Conservation (phyloP, 2,797 vertebrate species). For the Hipposideros larvatus region DNA sequence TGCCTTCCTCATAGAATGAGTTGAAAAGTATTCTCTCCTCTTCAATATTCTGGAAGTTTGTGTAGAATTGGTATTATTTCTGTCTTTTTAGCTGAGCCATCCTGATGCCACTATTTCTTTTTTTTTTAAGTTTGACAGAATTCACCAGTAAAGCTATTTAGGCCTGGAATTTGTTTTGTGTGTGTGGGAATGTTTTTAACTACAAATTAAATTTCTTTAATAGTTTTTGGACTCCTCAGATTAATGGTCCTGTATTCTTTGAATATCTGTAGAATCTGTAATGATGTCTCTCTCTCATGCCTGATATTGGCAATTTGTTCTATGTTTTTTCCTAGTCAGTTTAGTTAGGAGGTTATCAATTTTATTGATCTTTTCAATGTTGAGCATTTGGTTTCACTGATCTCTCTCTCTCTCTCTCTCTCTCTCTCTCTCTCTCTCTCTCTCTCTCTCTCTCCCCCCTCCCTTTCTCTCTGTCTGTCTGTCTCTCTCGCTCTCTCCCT, state of each 20-base stretch:
- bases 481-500: not conserved
- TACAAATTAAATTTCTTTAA: not conserved
- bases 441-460: not conserved
- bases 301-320: not conserved
- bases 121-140: conserved; percentile 10
- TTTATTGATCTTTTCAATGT: conserved; percentile 19
- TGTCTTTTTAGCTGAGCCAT: not conserved
- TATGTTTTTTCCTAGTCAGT: not conserved
- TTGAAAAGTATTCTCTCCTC: not conserved
- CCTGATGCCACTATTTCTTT: not conserved
- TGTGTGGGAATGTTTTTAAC: not conserved
- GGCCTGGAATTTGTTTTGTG: not conserved
- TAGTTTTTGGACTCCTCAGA: not conserved
- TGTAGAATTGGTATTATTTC: not conserved
- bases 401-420: not conserved
- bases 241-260: not conserved
- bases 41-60: not conserved
- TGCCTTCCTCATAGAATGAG: not conserved
- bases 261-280: not conserved
- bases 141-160: not conserved
- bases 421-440: not conserved
- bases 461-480: not conserved
- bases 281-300: not conserved
- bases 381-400: conserved; percentile 11
- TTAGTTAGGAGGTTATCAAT: not conserved